phyloP scores from a whole-genome alignment of 2,113 vertebrate genomes.

The Hemichromis elongatus region DNA sequence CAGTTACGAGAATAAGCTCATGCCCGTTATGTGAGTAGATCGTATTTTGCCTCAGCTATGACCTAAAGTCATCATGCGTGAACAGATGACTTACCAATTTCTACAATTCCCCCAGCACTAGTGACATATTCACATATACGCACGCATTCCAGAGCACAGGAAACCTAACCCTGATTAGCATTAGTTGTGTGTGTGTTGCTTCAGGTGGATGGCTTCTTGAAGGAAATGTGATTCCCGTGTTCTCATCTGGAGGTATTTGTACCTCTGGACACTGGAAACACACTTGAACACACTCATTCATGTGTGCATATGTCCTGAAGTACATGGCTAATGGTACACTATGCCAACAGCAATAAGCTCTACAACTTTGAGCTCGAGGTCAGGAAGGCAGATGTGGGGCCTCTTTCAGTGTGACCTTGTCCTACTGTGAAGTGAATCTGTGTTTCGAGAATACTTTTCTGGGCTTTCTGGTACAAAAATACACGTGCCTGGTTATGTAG shows the following conservation, averaged over 20 bases:
- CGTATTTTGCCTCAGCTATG: constrained; percentile 49
- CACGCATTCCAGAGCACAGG: constrained; percentile 43
- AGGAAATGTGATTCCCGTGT: constrained; percentile 52
- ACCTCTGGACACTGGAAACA: constrained; percentile 8
- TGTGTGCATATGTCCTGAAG: constrained; percentile 10
- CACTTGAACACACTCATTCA: constrained; percentile 23
- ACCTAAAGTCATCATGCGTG: constrained; percentile 38
- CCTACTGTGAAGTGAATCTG: constrained; percentile 4
- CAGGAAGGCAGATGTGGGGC: neutral
- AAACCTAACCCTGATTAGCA: constrained; percentile 63
- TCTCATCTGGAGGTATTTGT: constrained; percentile 70
- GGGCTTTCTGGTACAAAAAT: constrained; percentile 43
- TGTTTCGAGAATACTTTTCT: constrained; percentile 19
- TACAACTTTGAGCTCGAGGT: neutral
- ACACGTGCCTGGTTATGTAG: constrained; percentile 50
- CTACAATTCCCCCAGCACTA: constrained; percentile 21
- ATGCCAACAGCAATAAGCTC: neutral
- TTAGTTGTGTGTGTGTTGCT: constrained; percentile 32
- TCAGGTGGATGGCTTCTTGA: constrained; percentile 56
- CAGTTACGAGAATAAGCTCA: constrained; percentile 41
- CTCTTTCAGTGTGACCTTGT: neutral
- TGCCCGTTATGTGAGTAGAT: constrained; percentile 21
- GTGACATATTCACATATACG: constrained; percentile 47
- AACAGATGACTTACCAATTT: constrained; percentile 50
- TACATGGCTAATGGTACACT: constrained; percentile 15